Evolutionary conservation across 2,797 vertebrate species (phyloP), one percentile per base, ranked within the genome.

Genomic region (Myotis vivesi): DNA sequence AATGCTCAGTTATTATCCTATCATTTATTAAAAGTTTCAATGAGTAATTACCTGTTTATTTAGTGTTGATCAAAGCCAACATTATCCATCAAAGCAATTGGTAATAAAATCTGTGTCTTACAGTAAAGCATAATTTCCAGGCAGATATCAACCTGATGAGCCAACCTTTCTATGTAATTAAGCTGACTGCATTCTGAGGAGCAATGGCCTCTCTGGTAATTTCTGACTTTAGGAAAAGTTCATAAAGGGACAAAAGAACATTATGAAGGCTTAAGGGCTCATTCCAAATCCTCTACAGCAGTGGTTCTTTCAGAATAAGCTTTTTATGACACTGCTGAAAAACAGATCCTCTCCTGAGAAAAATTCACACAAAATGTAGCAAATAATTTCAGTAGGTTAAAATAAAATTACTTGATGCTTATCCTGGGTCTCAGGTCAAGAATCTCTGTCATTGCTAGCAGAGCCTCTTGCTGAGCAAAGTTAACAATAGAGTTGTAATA

Each of bases 171-270:
- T 13, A 2, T 33, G 16, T 10, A 69, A 33, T 46, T 80, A 17
- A 49, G 83, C 28, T 64, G 28, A 53, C 36, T 44, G 28, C 10
- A 59, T 15, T 83, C 55, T 73, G 76, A 64, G 20, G 28, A 83
- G 6, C 41, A 75, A 81, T 11, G 49, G 30, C 33, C 9, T 92
- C 86, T 46, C 38, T 15, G 36, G 36, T 30, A 38, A 73, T 33
- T 94, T 90, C 68, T 83, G 79, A 49, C 64, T 81, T 91, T 30
- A 92, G 38, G 23, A 69, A 75, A 72, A 69, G 13, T 22, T 87
- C 38, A 5, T 9, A 5, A 66, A 87, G 92, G 44, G 8, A 51
- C 30, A 84, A 16, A 6, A 84, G 44, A 77, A 87, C 84, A 79
- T 30, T 66, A 41, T 19, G 90, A 55, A 85, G 46, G 36, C 33